phyloP scores from a whole-genome alignment of 92 coral and sea anemone species.

The Hydrozoanthus gracilis region DNA sequence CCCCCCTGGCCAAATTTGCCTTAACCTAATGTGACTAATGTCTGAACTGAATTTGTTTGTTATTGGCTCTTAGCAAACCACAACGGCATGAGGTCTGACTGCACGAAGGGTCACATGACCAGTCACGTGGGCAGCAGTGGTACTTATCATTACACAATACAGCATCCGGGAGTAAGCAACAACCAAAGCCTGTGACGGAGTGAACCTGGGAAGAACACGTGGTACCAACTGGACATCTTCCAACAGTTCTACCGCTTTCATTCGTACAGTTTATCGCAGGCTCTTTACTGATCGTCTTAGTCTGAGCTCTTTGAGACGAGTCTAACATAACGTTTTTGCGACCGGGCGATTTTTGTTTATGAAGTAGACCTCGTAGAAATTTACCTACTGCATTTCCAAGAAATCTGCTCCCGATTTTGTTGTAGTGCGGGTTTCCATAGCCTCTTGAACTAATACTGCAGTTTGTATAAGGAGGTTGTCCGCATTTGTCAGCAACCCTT shows the following conservation, averaged over 20 bases:
- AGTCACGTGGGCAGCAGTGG: conserved; percentile 84
- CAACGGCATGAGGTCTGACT: not conserved
- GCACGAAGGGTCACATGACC: conserved; percentile 53
- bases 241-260: conserved; percentile 45
- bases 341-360: not conserved
- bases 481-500: conserved; percentile 31
- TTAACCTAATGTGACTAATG: too few relatives aligned
- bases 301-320: not conserved
- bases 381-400: conserved; percentile 60
- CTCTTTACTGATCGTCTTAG: not conserved
- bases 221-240: conserved; percentile 75
- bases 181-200: conserved; percentile 74
- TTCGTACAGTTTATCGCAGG: conserved; percentile 48
- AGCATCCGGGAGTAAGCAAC: conserved; percentile 74
- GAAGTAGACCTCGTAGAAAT: conserved; percentile 38
- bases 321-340: not conserved
- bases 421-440: conserved; percentile 68
- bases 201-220: conserved; percentile 64
- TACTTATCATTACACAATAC: conserved; percentile 66
- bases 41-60: too few relatives aligned
- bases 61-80: not conserved
- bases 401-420: conserved; percentile 53
- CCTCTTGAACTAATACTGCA: conserved; percentile 55
- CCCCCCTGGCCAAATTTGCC: too few relatives aligned
- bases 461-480: conserved; percentile 36